Conservation (phyloP, 2,113 vertebrate genomes). For the Ovis canadensis region DNA sequence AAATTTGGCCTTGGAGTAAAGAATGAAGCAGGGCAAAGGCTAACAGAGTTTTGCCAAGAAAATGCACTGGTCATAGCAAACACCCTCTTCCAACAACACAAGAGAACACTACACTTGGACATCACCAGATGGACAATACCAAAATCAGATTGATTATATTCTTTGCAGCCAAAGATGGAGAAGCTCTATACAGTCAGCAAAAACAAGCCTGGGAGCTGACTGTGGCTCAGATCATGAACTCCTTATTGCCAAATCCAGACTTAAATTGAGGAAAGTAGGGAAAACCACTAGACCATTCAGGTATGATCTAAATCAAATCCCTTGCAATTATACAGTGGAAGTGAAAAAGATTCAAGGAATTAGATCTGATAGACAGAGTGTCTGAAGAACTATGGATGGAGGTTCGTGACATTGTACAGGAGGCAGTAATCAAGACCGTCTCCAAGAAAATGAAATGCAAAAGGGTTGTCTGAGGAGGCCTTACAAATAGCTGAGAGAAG, state of each 20-base stretch:
- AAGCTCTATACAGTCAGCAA: not conserved
- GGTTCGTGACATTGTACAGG: not conserved
- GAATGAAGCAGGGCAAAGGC: not conserved
- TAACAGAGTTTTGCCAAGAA: not conserved
- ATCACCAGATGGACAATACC: not conserved
- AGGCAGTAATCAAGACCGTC: not conserved
- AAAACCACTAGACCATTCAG: not conserved
- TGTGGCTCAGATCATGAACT: not conserved
- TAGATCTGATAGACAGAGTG: not conserved
- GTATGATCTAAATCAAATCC: not conserved
- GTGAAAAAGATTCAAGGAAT: not conserved
- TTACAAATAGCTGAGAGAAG: not conserved
- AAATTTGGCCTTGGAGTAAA: not conserved
- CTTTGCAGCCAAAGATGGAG: not conserved
- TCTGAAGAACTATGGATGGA: not conserved
- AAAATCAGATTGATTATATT: not conserved
- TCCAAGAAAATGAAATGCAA: not conserved
- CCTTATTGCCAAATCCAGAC: not conserved
- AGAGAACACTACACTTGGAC: not conserved
- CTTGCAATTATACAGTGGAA: not conserved
- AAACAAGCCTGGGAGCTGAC: not conserved
- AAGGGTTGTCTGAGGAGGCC: not conserved
- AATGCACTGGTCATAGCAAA: not conserved
- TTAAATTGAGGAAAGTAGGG: not conserved
- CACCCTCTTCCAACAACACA: not conserved